Percentiles rank a stretch among this genome's conserved stretches.
Evolutionary conservation across 2,888 invertebrate genomes (phyloP).

Genomic region (Rhodophaea formosa): DNA sequence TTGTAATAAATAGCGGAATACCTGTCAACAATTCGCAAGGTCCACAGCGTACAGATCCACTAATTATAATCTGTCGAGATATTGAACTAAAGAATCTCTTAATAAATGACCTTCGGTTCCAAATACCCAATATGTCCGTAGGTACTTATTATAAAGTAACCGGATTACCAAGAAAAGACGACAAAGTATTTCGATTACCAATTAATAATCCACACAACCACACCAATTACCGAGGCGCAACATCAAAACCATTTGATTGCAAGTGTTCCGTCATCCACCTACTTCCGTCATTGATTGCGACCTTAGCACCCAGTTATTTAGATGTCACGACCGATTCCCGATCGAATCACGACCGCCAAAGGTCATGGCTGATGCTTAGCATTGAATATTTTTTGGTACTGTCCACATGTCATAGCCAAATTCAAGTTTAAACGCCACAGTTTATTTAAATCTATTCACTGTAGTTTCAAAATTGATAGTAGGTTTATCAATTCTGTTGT

Average conservation of each 20-base stretch:
- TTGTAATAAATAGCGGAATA: too few species aligned
- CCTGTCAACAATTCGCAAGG: too few species aligned
- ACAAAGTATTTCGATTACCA: not conserved
- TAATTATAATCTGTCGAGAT: too few species aligned
- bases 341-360: constrained; percentile 66
- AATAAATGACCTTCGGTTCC: too few species aligned
- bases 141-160: too few species aligned
- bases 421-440: constrained; percentile 26
- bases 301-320: constrained; percentile 67
- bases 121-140: too few species aligned
- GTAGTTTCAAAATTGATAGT: not conserved
- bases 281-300: constrained; percentile 76
- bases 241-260: constrained; percentile 50
- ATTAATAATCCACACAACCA: constrained; percentile 7
- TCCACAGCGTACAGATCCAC: too few species aligned
- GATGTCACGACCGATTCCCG: constrained; percentile 71
- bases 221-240: constrained; percentile 31
- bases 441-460: constrained; percentile 23
- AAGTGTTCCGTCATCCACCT: constrained; percentile 59
- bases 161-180: too few species aligned
- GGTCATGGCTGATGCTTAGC: constrained; percentile 64
- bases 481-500: not conserved
- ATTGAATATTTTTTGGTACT: constrained; percentile 46
- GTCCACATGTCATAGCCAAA: constrained; percentile 44
- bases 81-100: too few species aligned